Conservation (phyloP, 2,888 invertebrate species). For the Eulithis prunata region DNA sequence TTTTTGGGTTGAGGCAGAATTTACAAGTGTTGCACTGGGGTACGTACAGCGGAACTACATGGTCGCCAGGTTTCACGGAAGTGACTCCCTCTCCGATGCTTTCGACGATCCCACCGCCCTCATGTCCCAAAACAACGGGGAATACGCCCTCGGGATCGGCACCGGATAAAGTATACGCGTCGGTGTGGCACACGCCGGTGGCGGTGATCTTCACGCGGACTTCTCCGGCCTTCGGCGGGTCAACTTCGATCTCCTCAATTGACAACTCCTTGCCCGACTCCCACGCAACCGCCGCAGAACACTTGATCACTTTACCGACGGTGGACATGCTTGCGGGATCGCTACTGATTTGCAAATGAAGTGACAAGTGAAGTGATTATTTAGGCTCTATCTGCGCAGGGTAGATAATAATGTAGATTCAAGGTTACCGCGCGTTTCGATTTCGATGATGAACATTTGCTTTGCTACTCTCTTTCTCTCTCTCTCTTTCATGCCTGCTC, state of each 20-base stretch:
- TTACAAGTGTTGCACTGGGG: slow-evolving; percentile 99
- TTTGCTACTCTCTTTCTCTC: too few species aligned
- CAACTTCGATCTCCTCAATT: slow-evolving; percentile 96
- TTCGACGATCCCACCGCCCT: slow-evolving; percentile 98
- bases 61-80: slow-evolving; percentile 94
- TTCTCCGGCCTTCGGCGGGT: slow-evolving; percentile 96
- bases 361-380: neutral
- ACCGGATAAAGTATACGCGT: slow-evolving; percentile 95
- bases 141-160: slow-evolving; percentile 96
- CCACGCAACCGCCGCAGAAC: slow-evolving; percentile 99
- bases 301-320: slow-evolving; percentile 90
- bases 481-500: too few species aligned
- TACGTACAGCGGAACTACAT: slow-evolving; percentile 98
- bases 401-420: too few species aligned
- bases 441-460: slow-evolving; percentile 47
- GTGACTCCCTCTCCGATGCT: slow-evolving; percentile 97
- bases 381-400: neutral
- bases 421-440: too few species aligned
- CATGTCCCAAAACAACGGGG: slow-evolving; percentile 97
- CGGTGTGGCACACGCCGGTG: slow-evolving; percentile 96
- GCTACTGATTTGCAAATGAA: slow-evolving; percentile 52
- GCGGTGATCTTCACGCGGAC: slow-evolving; percentile 92
- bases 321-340: slow-evolving; percentile 67
- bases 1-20: slow-evolving; percentile 97
- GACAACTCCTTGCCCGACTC: slow-evolving; percentile 94